These are phyloP conservation scores for Fragum whitleyi DNA, from an alignment of 2,888 invertebrate genomes.

Conservation along the genomic window DNA sequence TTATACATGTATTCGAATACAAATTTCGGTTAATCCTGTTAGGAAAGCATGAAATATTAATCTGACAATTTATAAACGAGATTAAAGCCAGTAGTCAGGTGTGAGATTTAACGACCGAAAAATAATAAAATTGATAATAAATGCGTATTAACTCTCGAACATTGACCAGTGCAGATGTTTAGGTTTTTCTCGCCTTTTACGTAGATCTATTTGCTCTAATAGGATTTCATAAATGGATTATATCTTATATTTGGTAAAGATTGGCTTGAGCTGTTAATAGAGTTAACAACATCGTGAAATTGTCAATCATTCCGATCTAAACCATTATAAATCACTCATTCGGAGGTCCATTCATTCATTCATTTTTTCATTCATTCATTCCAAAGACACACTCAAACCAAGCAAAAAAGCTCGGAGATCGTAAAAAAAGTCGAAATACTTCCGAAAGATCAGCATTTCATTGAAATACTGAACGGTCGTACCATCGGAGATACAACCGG, in stretches of 20 bases:
- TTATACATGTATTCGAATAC: not conserved
- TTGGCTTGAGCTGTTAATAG: too few relatives aligned
- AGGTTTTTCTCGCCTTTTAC: not conserved
- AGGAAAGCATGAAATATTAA: not conserved
- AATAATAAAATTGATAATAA: not conserved
- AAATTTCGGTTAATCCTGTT: not conserved
- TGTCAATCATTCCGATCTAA: too few relatives aligned
- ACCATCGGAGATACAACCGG: too few relatives aligned
- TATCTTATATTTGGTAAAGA: not conserved
- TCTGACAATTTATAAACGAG: not conserved
- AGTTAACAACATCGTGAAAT: too few relatives aligned
- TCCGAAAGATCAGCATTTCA: too few relatives aligned
- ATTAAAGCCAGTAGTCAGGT: not conserved
- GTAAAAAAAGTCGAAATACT: too few relatives aligned
- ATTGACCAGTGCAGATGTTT: not conserved
- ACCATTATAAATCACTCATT: too few relatives aligned
- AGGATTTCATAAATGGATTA: slow-evolving; percentile 4
- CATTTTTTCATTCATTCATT: too few relatives aligned
- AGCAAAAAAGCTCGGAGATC: too few relatives aligned
- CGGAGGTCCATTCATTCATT: too few relatives aligned
- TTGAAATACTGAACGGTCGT: too few relatives aligned
- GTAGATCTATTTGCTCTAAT: not conserved
- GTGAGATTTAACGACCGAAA: not conserved
- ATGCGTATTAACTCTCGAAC: not conserved
- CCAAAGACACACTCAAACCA: too few relatives aligned